Evolutionary conservation across 1,140 invertebrate genomes (phyloP).

Genomic region (Paralvinella palmiformis): DNA sequence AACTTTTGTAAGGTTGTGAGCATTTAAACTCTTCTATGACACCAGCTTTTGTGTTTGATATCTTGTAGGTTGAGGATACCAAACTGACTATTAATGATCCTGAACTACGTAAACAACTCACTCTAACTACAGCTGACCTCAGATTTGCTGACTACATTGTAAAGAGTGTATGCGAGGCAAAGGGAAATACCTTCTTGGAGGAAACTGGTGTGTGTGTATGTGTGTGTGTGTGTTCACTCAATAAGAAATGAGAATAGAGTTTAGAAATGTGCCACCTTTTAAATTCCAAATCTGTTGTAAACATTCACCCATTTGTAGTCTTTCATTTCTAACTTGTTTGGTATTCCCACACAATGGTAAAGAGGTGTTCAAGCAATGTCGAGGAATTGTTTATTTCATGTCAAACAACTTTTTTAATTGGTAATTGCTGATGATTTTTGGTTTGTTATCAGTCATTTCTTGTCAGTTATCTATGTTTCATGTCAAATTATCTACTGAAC

Average conservation of each 20-base stretch:
- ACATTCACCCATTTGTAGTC: background rate
- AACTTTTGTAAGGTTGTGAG: background rate
- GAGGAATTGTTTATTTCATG: background rate
- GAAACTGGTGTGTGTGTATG: constrained; percentile 57
- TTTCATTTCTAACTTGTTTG: background rate
- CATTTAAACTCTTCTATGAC: background rate
- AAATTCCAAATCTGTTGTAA: background rate
- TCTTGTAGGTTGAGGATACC: constrained; percentile 63
- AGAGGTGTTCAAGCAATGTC: background rate
- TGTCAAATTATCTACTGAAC: too few relatives aligned
- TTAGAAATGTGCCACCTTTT: background rate
- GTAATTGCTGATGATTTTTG: too few relatives aligned
- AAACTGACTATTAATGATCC: constrained; percentile 83
- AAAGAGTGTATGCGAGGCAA: constrained; percentile 70
- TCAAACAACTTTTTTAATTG: too few relatives aligned
- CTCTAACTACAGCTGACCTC: constrained; percentile 88
- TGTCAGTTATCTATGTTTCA: too few relatives aligned
- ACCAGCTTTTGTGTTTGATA: background rate
- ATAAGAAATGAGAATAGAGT: constrained; percentile 7
- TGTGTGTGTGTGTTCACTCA: constrained; percentile 3
- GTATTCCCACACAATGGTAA: background rate
- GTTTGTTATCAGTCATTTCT: too few relatives aligned
- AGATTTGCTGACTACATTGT: constrained; percentile 91
- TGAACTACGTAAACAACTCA: constrained; percentile 72
- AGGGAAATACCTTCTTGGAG: constrained; percentile 70